Evolutionary conservation across 1,140 invertebrate species (phyloP).

Genomic region (Drosophila novamexicana): DNA sequence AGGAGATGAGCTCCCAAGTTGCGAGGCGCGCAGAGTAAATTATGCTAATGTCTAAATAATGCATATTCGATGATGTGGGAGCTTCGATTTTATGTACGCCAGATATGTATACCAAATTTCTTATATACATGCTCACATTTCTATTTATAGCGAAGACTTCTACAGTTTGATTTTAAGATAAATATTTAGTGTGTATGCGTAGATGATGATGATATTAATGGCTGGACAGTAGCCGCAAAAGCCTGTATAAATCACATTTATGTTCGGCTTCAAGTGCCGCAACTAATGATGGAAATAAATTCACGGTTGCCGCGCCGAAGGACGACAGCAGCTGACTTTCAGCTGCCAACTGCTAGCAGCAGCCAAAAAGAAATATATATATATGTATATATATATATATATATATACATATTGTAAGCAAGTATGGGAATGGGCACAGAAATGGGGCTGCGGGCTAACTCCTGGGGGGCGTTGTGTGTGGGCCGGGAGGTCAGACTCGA

Average conservation of each 20-base stretch:
- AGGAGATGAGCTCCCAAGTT: constrained; percentile 44
- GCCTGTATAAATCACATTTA: constrained; percentile 81
- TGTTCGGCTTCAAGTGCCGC: constrained; percentile 79
- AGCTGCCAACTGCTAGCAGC: constrained; percentile 61
- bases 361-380: constrained; percentile 24
- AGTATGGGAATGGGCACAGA: too few relatives aligned
- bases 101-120: constrained; percentile 3
- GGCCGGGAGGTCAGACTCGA: constrained; percentile 39
- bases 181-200: constrained; percentile 53
- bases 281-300: constrained; percentile 83
- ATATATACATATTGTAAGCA: too few relatives aligned
- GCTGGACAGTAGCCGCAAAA: constrained; percentile 44
- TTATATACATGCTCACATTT: not conserved
- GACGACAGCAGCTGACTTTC: constrained; percentile 54
- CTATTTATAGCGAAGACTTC: constrained; percentile 1
- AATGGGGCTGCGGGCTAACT: not conserved
- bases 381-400: too few relatives aligned
- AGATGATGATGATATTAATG: constrained; percentile 10
- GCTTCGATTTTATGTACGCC: constrained; percentile 6
- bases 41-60: constrained; percentile 84
- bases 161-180: constrained; percentile 34
- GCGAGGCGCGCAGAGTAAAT: constrained; percentile 65
- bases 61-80: constrained; percentile 82
- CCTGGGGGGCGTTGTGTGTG: not conserved
- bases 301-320: constrained; percentile 50